Conservation (phyloP, 1,140 invertebrate species). For the Drosophila asahinai region DNA sequence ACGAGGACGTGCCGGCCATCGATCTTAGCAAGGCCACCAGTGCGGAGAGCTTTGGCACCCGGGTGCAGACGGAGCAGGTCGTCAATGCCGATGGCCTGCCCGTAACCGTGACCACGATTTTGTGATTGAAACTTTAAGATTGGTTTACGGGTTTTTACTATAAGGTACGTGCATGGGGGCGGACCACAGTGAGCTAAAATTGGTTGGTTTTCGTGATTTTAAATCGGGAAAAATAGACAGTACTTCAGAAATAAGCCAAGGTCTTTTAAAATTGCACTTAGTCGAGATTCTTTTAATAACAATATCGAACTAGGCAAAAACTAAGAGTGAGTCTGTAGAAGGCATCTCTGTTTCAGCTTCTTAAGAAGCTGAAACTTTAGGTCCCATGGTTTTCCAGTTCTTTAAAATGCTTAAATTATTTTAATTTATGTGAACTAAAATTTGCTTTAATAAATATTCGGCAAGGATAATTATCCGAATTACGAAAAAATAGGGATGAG, state of each 20-base stretch:
- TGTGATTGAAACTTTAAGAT: conserved; percentile 70
- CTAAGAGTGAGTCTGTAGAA: background rate
- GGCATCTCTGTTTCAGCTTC: background rate
- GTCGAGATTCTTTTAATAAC: background rate
- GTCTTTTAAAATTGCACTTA: no score
- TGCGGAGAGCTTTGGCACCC: conserved; percentile 67
- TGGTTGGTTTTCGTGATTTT: background rate
- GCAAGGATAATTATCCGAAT: background rate
- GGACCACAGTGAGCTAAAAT: background rate
- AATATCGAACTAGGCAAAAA: no score
- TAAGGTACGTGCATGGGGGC: conserved; percentile 8
- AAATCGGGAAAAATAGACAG: background rate
- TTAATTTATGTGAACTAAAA: background rate
- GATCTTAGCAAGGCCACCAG: conserved; percentile 75
- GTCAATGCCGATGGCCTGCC: conserved; percentile 75
- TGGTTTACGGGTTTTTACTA: conserved; percentile 32
- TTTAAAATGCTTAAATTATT: background rate
- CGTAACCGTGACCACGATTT: conserved; percentile 82
- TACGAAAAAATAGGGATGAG: no score
- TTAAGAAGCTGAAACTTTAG: background rate
- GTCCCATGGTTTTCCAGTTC: background rate
- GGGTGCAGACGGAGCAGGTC: conserved; percentile 66
- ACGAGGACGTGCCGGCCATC: conserved; percentile 80
- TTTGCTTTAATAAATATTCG: background rate
- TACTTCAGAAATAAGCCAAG: no score